These are phyloP conservation scores for Aphrophora alni DNA, from an alignment of 2,888 invertebrate genomes.

Conservation along the genomic window DNA sequence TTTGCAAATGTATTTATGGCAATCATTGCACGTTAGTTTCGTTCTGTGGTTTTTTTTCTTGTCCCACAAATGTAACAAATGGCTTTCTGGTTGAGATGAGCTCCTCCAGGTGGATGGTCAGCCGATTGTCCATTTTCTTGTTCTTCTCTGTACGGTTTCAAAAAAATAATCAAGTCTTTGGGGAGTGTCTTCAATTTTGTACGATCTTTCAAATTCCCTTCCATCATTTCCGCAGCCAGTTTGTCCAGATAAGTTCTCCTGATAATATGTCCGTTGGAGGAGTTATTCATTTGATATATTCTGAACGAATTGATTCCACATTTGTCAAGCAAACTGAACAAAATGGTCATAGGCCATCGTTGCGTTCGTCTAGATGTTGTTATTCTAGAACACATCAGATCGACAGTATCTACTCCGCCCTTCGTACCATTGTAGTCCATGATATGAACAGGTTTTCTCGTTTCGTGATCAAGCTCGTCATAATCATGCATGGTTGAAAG, in stretches of 20 bases:
- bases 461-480: slow-evolving; percentile 35
- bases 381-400: slow-evolving; percentile 39
- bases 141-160: not conserved
- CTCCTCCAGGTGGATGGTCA: too few relatives aligned
- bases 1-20: too few relatives aligned
- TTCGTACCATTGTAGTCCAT: slow-evolving; percentile 41
- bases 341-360: slow-evolving; percentile 38
- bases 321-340: slow-evolving; percentile 26
- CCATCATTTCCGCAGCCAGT: slow-evolving; percentile 19
- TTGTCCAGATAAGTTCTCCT: not conserved
- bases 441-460: slow-evolving; percentile 43
- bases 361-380: slow-evolving; percentile 38
- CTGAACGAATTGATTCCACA: slow-evolving; percentile 13
- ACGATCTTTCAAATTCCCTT: not conserved
- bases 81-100: too few relatives aligned
- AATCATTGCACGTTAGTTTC: too few relatives aligned
- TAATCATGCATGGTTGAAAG: slow-evolving; percentile 39
- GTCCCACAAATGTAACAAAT: too few relatives aligned
- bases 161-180: slow-evolving; percentile 17
- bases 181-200: not conserved
- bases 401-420: slow-evolving; percentile 38
- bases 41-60: too few relatives aligned
- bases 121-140: not conserved
- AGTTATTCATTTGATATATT: slow-evolving; percentile 17
- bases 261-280: not conserved